Base-by-base conservation (phyloP, 2,888 invertebrate genomes). In the Ligdia adustata region DNA sequence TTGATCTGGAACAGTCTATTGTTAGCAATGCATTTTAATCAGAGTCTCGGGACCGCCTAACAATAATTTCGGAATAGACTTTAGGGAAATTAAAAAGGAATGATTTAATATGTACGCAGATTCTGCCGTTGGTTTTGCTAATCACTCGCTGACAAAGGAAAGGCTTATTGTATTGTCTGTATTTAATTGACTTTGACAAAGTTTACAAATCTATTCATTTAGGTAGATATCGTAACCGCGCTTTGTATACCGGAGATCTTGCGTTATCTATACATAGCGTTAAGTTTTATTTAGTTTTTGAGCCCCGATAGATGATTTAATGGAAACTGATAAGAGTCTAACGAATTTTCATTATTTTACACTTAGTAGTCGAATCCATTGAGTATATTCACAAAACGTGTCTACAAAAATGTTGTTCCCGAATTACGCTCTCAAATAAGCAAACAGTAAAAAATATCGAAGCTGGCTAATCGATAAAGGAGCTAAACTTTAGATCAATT, bases 11-110 rank as follows among this genome's bases (percentile, higher is more conserved):
- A 75, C 73, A 75, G 75, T 72, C 73, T 73, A 72, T 75, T 79
- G 79, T 82, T 67, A 63, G 66, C 69, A 68, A 73, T 75, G 74
- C 77, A 78, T 80, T 79, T 80, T 82, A 82, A 82, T 79, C 78
- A 78, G 71, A 52, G 65, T 66, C 70, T 67, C 57, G 64, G 57
- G 64, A 61, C 67, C 54, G 56, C 55, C 62, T 55, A 53, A 61
- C 45, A 49, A 49, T 59, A 60, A 64, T 66, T 60, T 52, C 38
- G 31, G 44, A 55, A 60, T 50, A 55, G 43, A 49, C 55, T 53
- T 49, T 53, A 40, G 39, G 51, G 51, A 55, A 62, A 62, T 61
- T 60, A 60, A 58, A 62, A 62, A 48, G 51, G 42, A 55, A 58
- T 55, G 38, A 50, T 48, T 47, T 48, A 42, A 48, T 37, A 41